Evolutionary conservation across 2,113 vertebrate species (phyloP).

Genomic region (Anthoscopus minutus): DNA sequence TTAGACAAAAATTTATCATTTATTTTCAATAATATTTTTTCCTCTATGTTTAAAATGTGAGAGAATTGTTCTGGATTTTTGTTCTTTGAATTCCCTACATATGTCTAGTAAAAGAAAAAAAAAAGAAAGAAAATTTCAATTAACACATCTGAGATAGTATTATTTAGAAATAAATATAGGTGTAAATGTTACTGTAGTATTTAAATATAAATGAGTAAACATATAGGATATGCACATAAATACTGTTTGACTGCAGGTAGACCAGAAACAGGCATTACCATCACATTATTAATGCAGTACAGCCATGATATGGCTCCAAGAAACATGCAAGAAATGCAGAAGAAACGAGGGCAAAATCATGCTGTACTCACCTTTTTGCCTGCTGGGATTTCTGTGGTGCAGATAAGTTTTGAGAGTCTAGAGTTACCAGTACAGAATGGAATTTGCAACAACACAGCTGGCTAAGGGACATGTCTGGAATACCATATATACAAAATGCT

Average conservation of each 20-base stretch:
- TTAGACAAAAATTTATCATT: neutral
- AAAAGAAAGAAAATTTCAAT: neutral
- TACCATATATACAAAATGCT: neutral
- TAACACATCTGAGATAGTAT: neutral
- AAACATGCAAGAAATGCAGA: neutral
- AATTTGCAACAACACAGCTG: neutral
- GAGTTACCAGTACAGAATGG: neutral
- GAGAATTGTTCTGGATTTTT: accelerated
- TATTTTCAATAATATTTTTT: neutral
- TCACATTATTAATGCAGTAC: neutral
- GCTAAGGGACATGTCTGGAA: neutral
- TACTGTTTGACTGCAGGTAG: neutral
- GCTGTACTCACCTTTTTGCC: accelerated
- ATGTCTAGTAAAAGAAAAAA: neutral
- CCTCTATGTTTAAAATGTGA: neutral
- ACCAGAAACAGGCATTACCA: neutral
- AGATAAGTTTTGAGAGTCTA: neutral
- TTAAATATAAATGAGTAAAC: neutral
- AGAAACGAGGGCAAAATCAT: neutral
- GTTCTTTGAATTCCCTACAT: neutral
- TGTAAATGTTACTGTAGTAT: too few relatives aligned
- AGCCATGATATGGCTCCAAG: neutral
- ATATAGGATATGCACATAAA: too few relatives aligned
- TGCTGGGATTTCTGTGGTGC: neutral
- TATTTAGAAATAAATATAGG: neutral